These are phyloP conservation scores for Yponomeuta sedellus DNA, from an alignment of 2,888 invertebrate genomes.

Conservation along the genomic window DNA sequence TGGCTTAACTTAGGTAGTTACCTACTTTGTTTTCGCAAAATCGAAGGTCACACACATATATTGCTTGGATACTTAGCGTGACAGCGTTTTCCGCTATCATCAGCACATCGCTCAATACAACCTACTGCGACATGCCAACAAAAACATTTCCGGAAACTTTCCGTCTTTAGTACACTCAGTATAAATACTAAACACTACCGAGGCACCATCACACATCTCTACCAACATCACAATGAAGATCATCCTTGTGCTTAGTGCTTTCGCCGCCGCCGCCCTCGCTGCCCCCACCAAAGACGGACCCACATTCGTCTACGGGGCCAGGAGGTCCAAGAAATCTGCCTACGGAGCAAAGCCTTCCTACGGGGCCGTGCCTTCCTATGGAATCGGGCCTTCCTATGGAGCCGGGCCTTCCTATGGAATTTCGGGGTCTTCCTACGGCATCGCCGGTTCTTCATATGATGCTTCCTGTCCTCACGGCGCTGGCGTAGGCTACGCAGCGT, in stretches of 20 bases:
- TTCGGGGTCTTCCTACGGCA: slow-evolving; percentile 8
- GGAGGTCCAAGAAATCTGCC: slow-evolving; percentile 25
- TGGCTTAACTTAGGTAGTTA: too few species aligned
- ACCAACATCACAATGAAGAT: slow-evolving; percentile 25
- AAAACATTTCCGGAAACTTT: slow-evolving; percentile 2
- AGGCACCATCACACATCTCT: slow-evolving; percentile 17
- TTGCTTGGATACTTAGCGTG: too few species aligned
- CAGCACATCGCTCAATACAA: not conserved
- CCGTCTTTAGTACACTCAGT: not conserved
- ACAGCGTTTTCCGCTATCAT: not conserved
- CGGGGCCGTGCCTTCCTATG: slow-evolving; percentile 3
- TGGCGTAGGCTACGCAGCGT: slow-evolving; percentile 13
- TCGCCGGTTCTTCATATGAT: slow-evolving; percentile 4
- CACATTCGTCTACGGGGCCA: slow-evolving; percentile 16
- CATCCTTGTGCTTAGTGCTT: slow-evolving; percentile 23
- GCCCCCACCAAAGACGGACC: slow-evolving; percentile 22
- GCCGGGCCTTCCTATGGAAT: slow-evolving; percentile 9
- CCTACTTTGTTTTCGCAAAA: too few species aligned
- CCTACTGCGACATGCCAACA: not conserved
- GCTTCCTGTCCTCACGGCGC: slow-evolving; percentile 14
- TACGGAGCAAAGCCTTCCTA: slow-evolving; percentile 12
- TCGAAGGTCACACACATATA: too few species aligned
- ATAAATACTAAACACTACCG: slow-evolving; percentile 12
- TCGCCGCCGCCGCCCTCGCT: slow-evolving; percentile 24
- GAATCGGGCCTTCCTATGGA: not conserved